Percentiles rank a stretch among this genome's conserved stretches.
These are phyloP conservation scores for Odontophorus gujanensis DNA, from an alignment of 2,113 vertebrate genomes.

Conservation along the genomic window DNA sequence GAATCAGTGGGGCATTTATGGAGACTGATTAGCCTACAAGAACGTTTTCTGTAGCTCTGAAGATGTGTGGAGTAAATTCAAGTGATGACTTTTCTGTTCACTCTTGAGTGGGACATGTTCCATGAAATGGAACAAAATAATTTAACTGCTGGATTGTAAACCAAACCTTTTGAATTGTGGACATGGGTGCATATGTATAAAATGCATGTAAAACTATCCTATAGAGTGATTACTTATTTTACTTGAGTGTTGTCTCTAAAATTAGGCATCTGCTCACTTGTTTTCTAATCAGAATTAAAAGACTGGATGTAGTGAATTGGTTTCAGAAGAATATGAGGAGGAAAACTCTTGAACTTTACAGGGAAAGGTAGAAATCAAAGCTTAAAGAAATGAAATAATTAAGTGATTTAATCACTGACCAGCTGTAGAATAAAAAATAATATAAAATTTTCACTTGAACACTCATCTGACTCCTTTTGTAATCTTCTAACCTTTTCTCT, in stretches of 20 bases:
- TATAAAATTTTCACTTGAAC: neutral
- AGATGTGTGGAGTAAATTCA: neutral
- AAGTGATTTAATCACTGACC: neutral
- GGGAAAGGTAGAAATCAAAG: neutral
- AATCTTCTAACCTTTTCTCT: neutral
- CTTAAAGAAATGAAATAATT: neutral
- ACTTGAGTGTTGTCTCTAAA: neutral
- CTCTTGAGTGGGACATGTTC: neutral
- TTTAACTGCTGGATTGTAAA: neutral
- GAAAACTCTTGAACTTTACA: neutral
- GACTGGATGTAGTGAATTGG: neutral
- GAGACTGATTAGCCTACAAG: neutral
- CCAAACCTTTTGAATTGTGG: neutral
- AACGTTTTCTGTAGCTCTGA: neutral
- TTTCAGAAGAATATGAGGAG: neutral
- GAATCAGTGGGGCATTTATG: neutral
- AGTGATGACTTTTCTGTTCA: accelerated
- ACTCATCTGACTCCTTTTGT: neutral
- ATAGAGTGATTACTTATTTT: neutral
- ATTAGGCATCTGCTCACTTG: neutral
- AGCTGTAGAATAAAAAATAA: neutral
- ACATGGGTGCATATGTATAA: neutral
- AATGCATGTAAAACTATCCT: neutral
- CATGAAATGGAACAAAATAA: neutral
- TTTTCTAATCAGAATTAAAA: neutral